phyloP scores from a whole-genome alignment of 2,113 vertebrate genomes.

The Phyllostomus hastatus region DNA sequence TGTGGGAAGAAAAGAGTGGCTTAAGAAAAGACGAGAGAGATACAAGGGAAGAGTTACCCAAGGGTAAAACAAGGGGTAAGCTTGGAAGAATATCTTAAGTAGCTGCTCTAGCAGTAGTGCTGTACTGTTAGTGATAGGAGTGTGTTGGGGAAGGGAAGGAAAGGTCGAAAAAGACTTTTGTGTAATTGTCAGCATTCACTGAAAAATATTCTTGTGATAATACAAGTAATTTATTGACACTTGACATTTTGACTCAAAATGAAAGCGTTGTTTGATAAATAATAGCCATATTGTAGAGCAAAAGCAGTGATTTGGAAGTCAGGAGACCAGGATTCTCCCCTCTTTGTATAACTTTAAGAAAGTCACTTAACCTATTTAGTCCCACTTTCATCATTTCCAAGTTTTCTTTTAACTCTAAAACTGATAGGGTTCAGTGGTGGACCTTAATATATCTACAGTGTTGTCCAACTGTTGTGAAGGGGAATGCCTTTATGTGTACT shows the following conservation, averaged over 20 bases:
- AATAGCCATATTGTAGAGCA: neutral
- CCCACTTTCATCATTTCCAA: neutral
- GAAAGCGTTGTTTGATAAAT: neutral
- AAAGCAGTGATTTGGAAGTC: neutral
- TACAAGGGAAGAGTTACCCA: neutral
- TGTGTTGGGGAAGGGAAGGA: neutral
- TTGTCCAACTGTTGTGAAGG: neutral
- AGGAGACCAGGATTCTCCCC: neutral
- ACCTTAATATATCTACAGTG: neutral
- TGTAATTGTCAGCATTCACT: neutral
- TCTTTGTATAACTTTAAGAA: neutral
- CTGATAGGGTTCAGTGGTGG: neutral
- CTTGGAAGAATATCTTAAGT: neutral
- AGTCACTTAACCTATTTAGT: neutral
- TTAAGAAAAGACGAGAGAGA: neutral
- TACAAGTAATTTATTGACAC: neutral
- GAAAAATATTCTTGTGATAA: neutral
- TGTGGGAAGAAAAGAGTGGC: neutral
- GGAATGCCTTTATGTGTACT: neutral
- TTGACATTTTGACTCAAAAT: constrained; percentile 5
- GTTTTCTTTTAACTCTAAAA: neutral
- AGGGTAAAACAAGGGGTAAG: neutral
- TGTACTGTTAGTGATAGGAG: neutral
- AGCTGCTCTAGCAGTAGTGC: neutral
- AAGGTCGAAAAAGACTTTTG: neutral